Evolutionary conservation across 2,113 vertebrate genomes (phyloP).

Genomic region (Lamprotornis superbus): DNA sequence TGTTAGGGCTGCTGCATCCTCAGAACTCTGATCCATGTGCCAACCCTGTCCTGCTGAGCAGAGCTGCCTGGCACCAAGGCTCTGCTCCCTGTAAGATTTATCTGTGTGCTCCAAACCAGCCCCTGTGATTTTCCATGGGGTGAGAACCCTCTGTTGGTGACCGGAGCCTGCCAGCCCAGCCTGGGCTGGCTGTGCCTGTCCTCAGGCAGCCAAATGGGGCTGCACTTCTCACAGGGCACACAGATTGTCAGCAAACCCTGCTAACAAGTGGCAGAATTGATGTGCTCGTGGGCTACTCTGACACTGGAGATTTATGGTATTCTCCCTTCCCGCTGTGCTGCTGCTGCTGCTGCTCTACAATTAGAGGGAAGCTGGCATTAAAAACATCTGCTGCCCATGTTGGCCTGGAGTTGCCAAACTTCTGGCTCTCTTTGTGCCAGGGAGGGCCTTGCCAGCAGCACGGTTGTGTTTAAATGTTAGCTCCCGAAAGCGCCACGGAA

Average conservation of each 20-base stretch:
- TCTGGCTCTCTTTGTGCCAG: neutral
- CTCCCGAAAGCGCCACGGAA: neutral
- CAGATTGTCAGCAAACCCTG: neutral
- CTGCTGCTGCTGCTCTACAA: constrained; percentile 32
- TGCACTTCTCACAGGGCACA: neutral
- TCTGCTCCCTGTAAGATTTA: neutral
- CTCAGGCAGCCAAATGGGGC: neutral
- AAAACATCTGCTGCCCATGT: constrained; percentile 47
- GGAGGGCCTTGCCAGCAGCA: constrained; percentile 5
- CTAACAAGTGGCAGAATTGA: constrained; percentile 36
- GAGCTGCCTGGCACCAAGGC: neutral
- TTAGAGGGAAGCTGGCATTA: constrained; percentile 49
- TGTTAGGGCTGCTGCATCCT: neutral
- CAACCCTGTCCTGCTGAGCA: neutral
- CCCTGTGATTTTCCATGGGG: fast-evolving
- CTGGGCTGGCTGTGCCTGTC: neutral
- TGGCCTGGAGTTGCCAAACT: constrained; percentile 27
- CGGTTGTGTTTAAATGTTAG: neutral
- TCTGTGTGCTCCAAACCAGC: fast-evolving
- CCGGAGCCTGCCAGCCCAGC: neutral
- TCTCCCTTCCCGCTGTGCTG: neutral
- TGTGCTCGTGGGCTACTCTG: neutral
- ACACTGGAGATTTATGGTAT: neutral
- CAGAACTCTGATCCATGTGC: neutral
- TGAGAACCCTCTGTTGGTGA: neutral